Conservation (phyloP, 92 coral and sea anemone genomes). For the Montipora capitata region DNA sequence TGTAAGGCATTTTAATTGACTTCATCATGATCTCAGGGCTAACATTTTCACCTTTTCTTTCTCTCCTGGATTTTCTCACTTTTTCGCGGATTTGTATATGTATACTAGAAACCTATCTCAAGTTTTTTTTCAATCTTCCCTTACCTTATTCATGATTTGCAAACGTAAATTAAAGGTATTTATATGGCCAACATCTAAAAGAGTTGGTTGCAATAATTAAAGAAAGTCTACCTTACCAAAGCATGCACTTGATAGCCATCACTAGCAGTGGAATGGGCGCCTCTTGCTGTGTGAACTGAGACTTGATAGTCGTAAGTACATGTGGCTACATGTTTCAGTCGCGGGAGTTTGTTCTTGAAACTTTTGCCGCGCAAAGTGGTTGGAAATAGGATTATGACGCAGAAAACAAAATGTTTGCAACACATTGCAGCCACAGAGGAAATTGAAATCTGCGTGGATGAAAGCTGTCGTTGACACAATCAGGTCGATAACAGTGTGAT, state of each 20-base stretch:
- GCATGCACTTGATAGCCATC: conserved; percentile 83
- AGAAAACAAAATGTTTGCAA: background rate
- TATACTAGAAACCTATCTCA: too few relatives aligned
- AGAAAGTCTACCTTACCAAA: conserved; percentile 57
- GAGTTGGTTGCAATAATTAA: too few relatives aligned
- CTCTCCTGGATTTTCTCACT: too few relatives aligned
- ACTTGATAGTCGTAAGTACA: conserved; percentile 93
- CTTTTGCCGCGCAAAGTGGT: background rate
- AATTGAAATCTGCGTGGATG: background rate
- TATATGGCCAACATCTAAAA: too few relatives aligned
- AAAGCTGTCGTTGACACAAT: background rate
- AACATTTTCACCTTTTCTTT: too few relatives aligned
- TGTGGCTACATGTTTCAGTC: conserved; percentile 21
- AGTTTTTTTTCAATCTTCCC: too few relatives aligned
- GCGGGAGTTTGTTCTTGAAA: background rate
- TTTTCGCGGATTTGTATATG: too few relatives aligned
- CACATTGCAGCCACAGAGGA: background rate
- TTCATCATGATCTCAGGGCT: too few relatives aligned
- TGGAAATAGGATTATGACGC: background rate
- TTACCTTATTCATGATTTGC: too few relatives aligned
- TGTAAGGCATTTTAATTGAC: too few relatives aligned
- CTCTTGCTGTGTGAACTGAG: conserved; percentile 91
- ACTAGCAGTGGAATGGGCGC: conserved; percentile 80
- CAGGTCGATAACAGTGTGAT: too few relatives aligned
- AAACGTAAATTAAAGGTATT: too few relatives aligned